Evolutionary conservation across 1,140 invertebrate genomes (phyloP).

Genomic region (Panulirus ornatus): DNA sequence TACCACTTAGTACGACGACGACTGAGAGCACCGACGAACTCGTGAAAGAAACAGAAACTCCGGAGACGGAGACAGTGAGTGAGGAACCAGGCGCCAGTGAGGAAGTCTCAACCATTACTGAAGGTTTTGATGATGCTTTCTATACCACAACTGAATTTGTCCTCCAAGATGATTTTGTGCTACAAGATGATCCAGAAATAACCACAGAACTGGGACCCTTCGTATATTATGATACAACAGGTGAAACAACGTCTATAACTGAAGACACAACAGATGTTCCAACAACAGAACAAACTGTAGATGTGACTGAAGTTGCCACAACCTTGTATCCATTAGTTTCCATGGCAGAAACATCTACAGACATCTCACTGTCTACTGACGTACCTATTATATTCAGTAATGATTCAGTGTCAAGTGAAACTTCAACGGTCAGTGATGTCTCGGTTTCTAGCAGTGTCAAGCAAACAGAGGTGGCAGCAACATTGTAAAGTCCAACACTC

Average conservation of each 20-base stretch:
- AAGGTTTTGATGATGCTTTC: background rate
- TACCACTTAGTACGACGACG: slow-evolving; percentile 23
- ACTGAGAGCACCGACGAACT: background rate
- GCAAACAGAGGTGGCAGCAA: background rate
- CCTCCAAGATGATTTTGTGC: background rate
- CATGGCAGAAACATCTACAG: slow-evolving; percentile 24
- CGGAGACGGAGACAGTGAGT: slow-evolving; percentile 32
- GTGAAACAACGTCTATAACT: background rate
- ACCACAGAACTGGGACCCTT: slow-evolving; percentile 43
- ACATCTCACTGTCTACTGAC: slow-evolving; percentile 38
- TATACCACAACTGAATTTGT: background rate
- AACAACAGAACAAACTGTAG: background rate
- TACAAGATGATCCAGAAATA: slow-evolving; percentile 24
- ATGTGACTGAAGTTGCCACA: background rate
- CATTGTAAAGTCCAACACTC: slow-evolving; percentile 39
- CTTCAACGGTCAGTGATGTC: slow-evolving; percentile 18
- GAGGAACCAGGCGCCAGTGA: background rate
- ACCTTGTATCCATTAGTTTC: background rate
- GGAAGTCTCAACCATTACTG: slow-evolving; percentile 12
- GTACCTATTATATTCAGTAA: slow-evolving; percentile 40
- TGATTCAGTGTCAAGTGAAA: slow-evolving; percentile 23
- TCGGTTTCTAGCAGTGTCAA: slow-evolving; percentile 22
- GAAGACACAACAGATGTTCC: background rate
- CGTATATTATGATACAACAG: background rate
- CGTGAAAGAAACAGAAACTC: slow-evolving; percentile 36